Percentiles rank a stretch among this genome's conserved stretches.
These are phyloP conservation scores for Cepaea hortensis DNA, from an alignment of 2,888 invertebrate species.

Conservation along the genomic window DNA sequence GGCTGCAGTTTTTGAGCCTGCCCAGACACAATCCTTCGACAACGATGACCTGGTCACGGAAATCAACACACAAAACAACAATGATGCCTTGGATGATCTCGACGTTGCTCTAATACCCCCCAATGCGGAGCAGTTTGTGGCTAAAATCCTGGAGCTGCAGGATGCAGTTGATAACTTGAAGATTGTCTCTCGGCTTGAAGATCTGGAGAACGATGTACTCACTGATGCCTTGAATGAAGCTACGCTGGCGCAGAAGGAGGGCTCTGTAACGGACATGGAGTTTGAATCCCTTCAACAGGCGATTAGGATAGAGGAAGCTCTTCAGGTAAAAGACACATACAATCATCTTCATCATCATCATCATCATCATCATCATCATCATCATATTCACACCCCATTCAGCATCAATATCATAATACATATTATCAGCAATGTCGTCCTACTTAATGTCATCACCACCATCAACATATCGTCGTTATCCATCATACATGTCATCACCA, in stretches of 20 bases:
- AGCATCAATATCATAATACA: too few species aligned
- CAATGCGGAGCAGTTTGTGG: background rate
- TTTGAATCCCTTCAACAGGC: conserved; percentile 51
- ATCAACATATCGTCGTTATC: too few species aligned
- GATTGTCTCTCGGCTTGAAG: conserved; percentile 56
- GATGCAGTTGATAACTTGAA: conserved; percentile 42
- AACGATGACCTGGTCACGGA: conserved; percentile 5
- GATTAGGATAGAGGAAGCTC: conserved; percentile 53
- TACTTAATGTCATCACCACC: too few species aligned
- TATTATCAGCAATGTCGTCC: too few species aligned
- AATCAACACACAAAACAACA: background rate
- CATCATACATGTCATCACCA: too few species aligned
- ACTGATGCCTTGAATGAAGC: conserved; percentile 66
- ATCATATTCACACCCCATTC: too few species aligned
- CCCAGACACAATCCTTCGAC: background rate
- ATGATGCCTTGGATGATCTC: background rate
- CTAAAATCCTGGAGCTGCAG: conserved; percentile 38
- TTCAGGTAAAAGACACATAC: conserved; percentile 42
- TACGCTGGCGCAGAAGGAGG: conserved; percentile 61
- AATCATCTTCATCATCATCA: too few species aligned
- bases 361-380: too few species aligned
- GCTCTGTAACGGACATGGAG: conserved; percentile 51
- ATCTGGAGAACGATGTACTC: conserved; percentile 66
- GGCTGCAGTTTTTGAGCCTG: background rate
- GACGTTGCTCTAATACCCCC: background rate